phyloP scores from a whole-genome alignment of 2,888 invertebrate genomes.

The Cremastinae sp. region DNA sequence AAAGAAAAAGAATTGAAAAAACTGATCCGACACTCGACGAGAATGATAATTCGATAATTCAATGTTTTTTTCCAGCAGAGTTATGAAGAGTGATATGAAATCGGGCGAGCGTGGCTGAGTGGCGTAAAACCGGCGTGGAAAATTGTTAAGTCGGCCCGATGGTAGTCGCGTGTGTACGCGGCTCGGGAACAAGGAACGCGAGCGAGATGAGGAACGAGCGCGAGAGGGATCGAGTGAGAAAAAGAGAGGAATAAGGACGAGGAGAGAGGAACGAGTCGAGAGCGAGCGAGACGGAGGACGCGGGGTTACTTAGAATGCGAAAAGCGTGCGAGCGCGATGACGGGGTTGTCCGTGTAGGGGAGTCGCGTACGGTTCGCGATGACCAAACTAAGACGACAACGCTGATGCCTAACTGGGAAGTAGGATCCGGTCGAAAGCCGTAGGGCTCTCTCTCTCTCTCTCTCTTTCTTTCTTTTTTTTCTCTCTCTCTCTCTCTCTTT shows the following conservation, averaged over 20 bases:
- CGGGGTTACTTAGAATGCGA: slow-evolving; percentile 76
- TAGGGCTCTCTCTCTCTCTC: slow-evolving; percentile 32
- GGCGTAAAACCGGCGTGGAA: slow-evolving; percentile 71
- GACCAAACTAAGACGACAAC: slow-evolving; percentile 79
- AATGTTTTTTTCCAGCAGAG: too few species aligned
- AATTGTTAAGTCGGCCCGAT: slow-evolving; percentile 71
- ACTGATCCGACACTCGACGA: too few species aligned
- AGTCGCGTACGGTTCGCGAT: slow-evolving; percentile 76
- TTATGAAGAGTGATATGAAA: background rate
- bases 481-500: slow-evolving; percentile 40
- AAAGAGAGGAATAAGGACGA: slow-evolving; percentile 31
- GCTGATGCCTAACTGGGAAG: slow-evolving; percentile 79
- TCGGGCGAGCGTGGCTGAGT: slow-evolving; percentile 52
- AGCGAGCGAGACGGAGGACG: slow-evolving; percentile 63
- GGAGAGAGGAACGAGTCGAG: slow-evolving; percentile 56
- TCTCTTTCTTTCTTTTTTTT: slow-evolving; percentile 34
- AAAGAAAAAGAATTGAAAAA: too few species aligned
- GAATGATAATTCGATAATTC: too few species aligned
- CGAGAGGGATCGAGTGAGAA: slow-evolving; percentile 47
- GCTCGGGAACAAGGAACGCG: slow-evolving; percentile 25
- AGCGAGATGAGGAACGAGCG: slow-evolving; percentile 21
- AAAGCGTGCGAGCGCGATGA: slow-evolving; percentile 78
- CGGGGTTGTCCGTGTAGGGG: slow-evolving; percentile 79
- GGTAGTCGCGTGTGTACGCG: slow-evolving; percentile 45
- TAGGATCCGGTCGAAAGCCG: slow-evolving; percentile 79